phyloP scores from a whole-genome alignment of 2,888 invertebrate genomes.

The Tinea pellionella region DNA sequence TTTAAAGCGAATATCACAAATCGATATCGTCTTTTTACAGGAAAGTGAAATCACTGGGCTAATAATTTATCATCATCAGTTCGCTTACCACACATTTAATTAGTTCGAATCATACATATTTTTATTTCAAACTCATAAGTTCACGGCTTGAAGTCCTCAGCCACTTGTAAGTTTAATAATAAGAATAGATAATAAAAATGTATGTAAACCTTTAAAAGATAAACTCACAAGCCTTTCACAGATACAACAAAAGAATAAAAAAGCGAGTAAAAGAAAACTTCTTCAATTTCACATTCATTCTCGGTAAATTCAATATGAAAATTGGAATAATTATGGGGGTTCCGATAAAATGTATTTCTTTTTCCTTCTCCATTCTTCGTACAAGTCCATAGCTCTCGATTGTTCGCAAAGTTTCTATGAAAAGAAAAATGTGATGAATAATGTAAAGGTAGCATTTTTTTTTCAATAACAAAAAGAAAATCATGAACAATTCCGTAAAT shows the following conservation, averaged over 20 bases:
- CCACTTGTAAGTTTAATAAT: too few relatives aligned
- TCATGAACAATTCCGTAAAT: neutral
- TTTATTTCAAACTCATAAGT: too few relatives aligned
- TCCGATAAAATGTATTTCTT: conserved; percentile 7
- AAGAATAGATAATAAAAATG: too few relatives aligned
- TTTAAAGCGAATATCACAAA: too few relatives aligned
- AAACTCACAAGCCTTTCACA: neutral
- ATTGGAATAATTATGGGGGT: conserved; percentile 13
- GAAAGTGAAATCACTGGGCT: too few relatives aligned
- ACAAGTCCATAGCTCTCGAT: conserved; percentile 9
- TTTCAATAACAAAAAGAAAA: neutral
- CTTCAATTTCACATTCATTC: conserved; percentile 12
- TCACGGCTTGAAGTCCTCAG: too few relatives aligned
- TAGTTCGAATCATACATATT: too few relatives aligned
- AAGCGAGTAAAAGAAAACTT: conserved; percentile 3
- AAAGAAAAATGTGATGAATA: conserved; percentile 5
- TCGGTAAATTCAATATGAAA: conserved; percentile 11
- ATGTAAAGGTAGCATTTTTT: conserved; percentile 3
- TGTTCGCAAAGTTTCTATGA: conserved; percentile 6
- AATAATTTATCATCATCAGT: too few relatives aligned
- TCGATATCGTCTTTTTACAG: too few relatives aligned
- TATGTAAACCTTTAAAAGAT: neutral
- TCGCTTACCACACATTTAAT: too few relatives aligned
- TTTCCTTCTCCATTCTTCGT: neutral
- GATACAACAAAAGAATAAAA: conserved; percentile 2